These are phyloP conservation scores for Aurelia aurita complex sp. Pacific DNA, from an alignment of 30 jellyfish, hydroid and myxozoan species.

Conservation along the genomic window DNA sequence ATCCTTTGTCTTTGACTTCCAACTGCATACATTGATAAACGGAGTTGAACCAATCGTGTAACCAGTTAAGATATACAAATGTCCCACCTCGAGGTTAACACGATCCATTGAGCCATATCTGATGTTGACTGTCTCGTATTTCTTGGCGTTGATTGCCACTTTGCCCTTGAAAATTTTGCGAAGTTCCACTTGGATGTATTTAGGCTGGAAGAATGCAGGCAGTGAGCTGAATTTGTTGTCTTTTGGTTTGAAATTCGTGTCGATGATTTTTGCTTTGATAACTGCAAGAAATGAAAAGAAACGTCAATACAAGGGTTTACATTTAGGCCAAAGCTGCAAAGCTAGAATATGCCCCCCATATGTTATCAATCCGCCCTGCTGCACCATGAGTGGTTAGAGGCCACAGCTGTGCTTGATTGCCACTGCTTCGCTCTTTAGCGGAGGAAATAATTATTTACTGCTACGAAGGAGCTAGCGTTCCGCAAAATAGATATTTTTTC, in stretches of 20 bases:
- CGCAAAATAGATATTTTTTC: no score
- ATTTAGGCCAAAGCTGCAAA: neutral
- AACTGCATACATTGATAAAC: slow-evolving; percentile 43
- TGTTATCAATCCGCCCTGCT: no score
- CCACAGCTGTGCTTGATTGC: no score
- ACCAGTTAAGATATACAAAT: slow-evolving; percentile 44
- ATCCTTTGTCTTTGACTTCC: slow-evolving; percentile 57
- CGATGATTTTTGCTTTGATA: slow-evolving; percentile 43
- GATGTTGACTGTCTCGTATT: slow-evolving; percentile 17
- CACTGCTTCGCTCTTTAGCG: no score
- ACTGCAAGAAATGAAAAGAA: slow-evolving; percentile 22
- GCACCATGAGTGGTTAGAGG: no score
- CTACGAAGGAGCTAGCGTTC: no score
- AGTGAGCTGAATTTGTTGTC: neutral
- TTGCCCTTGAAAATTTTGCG: slow-evolving; percentile 39
- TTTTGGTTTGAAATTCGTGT: slow-evolving; percentile 16
- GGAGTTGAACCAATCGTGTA: slow-evolving; percentile 18
- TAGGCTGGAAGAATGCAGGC: slow-evolving; percentile 23
- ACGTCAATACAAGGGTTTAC: neutral
- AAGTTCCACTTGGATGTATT: slow-evolving; percentile 29
- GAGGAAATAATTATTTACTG: no score
- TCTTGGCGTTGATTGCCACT: slow-evolving; percentile 4
- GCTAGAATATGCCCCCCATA: neutral
- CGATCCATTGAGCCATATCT: slow-evolving; percentile 32
- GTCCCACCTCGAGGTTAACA: slow-evolving; percentile 38